Base-by-base conservation (phyloP, 1,140 invertebrate species). In the Conus betulinus region DNA sequence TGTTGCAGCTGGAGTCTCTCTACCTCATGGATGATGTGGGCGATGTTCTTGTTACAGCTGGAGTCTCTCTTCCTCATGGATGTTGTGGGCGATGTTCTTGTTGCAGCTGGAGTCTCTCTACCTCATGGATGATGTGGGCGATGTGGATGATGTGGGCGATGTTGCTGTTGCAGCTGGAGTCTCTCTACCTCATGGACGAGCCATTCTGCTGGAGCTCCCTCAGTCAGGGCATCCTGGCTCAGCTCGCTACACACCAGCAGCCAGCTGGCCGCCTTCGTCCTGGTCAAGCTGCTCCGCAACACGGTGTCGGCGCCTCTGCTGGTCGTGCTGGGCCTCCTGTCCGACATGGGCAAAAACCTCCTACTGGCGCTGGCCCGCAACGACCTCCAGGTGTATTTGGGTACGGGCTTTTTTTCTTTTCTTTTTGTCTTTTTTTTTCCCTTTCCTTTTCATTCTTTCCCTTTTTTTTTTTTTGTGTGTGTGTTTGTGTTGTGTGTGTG, bases 201-300 rank as follows among this genome's bases (percentile, higher is more conserved):
- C 84, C 84, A 8, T 86, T 86, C 84, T 86, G 84, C 67, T 86
- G 84, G 84, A 76, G 71, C 51, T 74, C 84, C 0, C 63, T 76
- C 5, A 27, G 15, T 20, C 63, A 67, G 4, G 84, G 84, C 5
- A 52, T 86, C 63, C n/a, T 51, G 20, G 71, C 39, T 51, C 84
- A 0, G 63, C 60, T 0, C 27, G 51, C 10, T 10, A 53, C 52
- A 53, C 52, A n/a, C 25, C 20, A 51, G 27, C 63, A 55, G 67
- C 15, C 52, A 71, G 25, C 15, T 86, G 27, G n/a, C 51, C 27
- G 25, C 27, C 27, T 23, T 86, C 8, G 5, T 15, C 0, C 63
- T 86, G 10, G 51, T 86, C 67, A 76, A 51, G 6, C 13, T 86
- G 63, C 84, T 86, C 27, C 8, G 51, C 7, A 53, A 71, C 51